phyloP scores from a whole-genome alignment of 2,888 invertebrate genomes.

The Caenorhabditis doughertyi region DNA sequence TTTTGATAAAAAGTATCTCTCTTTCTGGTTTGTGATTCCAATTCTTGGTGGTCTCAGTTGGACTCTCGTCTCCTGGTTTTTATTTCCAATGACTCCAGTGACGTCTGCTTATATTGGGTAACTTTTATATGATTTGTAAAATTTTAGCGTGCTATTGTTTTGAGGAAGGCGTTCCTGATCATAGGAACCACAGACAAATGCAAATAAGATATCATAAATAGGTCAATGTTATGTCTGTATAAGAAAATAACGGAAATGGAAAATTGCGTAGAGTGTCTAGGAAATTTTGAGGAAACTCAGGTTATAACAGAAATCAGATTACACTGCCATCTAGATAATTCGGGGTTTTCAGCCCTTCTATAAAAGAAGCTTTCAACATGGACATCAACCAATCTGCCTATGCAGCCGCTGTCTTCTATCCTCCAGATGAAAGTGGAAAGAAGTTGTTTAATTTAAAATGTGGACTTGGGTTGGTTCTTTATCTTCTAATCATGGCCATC shows the following conservation, averaged over 20 bases:
- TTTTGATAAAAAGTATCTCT: slow-evolving; percentile 36
- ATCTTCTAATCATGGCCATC: slow-evolving; percentile 36
- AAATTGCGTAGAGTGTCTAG: neutral
- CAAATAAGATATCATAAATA: too few species aligned
- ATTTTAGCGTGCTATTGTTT: too few species aligned
- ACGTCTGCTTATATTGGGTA: slow-evolving; percentile 47
- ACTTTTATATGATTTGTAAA: neutral
- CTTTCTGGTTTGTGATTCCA: slow-evolving; percentile 46
- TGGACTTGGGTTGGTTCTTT: slow-evolving; percentile 18
- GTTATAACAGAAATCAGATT: neutral
- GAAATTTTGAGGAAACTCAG: too few species aligned
- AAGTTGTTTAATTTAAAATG: slow-evolving; percentile 22
- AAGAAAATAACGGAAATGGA: slow-evolving; percentile 2
- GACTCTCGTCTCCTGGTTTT: slow-evolving; percentile 37
- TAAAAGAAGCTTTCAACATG: slow-evolving; percentile 21
- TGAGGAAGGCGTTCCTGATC: too few species aligned
- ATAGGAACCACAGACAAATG: too few species aligned
- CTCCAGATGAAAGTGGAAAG: slow-evolving; percentile 16
- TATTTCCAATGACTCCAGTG: slow-evolving; percentile 35
- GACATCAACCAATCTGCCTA: slow-evolving; percentile 42
- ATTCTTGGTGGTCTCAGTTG: slow-evolving; percentile 29
- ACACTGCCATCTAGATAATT: neutral
- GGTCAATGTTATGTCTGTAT: too few species aligned
- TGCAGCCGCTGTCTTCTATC: slow-evolving; percentile 38
- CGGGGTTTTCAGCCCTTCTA: slow-evolving; percentile 27